These are phyloP conservation scores for Epinotia ramella DNA, from an alignment of 2,888 invertebrate species.

Conservation along the genomic window DNA sequence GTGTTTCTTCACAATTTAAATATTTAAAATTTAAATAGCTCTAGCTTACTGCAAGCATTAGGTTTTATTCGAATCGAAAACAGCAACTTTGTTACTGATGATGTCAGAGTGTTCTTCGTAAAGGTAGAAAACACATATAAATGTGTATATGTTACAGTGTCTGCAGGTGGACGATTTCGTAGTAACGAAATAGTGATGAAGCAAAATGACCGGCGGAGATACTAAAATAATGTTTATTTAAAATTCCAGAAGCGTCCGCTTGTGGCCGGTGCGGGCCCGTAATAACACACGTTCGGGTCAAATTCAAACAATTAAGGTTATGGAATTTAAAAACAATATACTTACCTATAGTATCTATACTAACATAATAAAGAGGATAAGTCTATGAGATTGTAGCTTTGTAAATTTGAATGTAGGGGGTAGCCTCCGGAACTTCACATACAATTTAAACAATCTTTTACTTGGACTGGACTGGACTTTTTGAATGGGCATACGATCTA, in stretches of 20 bases:
- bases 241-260: constrained; percentile 35
- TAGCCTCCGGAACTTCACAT: too few species aligned
- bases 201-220: constrained; percentile 27
- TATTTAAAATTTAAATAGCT: too few species aligned
- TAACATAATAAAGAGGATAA: too few species aligned
- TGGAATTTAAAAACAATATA: constrained; percentile 25
- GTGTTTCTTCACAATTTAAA: too few species aligned
- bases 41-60: too few species aligned
- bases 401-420: too few species aligned
- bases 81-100: neutral
- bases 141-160: neutral
- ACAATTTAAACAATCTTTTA: too few species aligned
- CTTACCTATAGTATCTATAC: neutral
- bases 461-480: too few species aligned
- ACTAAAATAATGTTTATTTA: constrained; percentile 43
- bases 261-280: constrained; percentile 10
- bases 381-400: too few species aligned
- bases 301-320: constrained; percentile 38
- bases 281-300: constrained; percentile 41
- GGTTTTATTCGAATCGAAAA: neutral
- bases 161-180: neutral
- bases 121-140: neutral
- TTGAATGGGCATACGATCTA: too few species aligned
- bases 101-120: neutral
- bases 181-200: constrained; percentile 17